phyloP scores from a whole-genome alignment of 2,888 invertebrate genomes.

The Latrodectus hesperus region DNA sequence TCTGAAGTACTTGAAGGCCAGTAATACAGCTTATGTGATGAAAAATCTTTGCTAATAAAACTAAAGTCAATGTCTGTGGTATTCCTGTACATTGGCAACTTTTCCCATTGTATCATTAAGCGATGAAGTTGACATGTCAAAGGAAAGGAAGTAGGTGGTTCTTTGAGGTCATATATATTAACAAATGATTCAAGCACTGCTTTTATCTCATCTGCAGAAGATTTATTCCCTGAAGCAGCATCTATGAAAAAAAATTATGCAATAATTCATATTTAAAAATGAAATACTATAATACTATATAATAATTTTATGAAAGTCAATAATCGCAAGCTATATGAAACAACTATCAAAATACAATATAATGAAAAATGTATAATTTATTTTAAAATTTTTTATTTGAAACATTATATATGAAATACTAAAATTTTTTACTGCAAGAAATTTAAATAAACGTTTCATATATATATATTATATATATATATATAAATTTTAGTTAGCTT shows the following conservation, averaged over 20 bases:
- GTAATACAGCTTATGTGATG: conserved; percentile 23
- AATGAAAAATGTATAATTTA: no score
- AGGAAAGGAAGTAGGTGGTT: conserved; percentile 33
- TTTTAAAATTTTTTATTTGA: no score
- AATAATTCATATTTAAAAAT: no score
- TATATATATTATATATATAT: no score
- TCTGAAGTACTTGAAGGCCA: neutral
- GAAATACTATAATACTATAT: no score
- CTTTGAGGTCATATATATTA: neutral
- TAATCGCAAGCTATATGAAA: no score
- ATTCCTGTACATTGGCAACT: conserved; percentile 32
- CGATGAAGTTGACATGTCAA: conserved; percentile 11
- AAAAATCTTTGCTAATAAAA: conserved; percentile 42
- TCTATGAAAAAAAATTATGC: neutral
- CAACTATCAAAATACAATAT: no score
- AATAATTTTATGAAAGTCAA: no score
- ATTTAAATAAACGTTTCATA: no score
- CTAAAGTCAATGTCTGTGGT: conserved; percentile 29
- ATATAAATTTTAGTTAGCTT: no score
- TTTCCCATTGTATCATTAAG: conserved; percentile 34
- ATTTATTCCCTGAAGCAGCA: neutral
- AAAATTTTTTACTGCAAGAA: no score
- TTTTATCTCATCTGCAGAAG: conserved; percentile 15
- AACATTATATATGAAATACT: no score
- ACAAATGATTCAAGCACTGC: neutral